Base-by-base conservation (phyloP, 2,888 invertebrate genomes). In the Ennomos erosarius region DNA sequence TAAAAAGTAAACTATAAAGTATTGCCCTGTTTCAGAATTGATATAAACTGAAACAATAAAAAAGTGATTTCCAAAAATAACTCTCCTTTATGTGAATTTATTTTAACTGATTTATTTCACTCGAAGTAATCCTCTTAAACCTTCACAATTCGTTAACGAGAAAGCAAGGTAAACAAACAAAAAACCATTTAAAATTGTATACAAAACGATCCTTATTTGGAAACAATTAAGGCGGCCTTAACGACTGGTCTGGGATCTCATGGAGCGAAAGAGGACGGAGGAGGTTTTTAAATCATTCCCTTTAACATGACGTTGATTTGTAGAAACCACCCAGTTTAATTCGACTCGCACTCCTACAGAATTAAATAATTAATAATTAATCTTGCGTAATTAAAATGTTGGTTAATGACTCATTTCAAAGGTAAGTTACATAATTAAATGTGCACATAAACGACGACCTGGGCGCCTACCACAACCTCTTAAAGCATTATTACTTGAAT, bases 81-180 rank as follows among this genome's bases (percentile, higher is more conserved):
- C n/a, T 26, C 62, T 26, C 55, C 57, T 59, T 59, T 59, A 59
- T 59, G 61, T 55, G 65, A 68, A 66, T 65, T 66, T 56, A 65
- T 56, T 58, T 64, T 49, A 63, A 68, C 62, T 69, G 67, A 74
- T 76, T 78, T 74, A 75, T 75, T 74, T 75, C 56, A 62, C 64
- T 65, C 67, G 59, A 70, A 73, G 59, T 73, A 76, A 77, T 77
- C 76, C 74, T 67, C 69, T 74, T 73, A 73, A 76, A 68, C 71
- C 64, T 65, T 75, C 62, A 69, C 74, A 73, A 75, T 73, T 71
- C 74, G 75, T 73, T 76, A 73, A 70, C 73, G 73, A 68, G 66
- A 71, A 72, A 71, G 71, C 66, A 59, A 59, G 72, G 74, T 72
- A 65, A 42, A 67, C 71, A 76, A 76, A 76, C 74, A 78, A 75